phyloP scores from a whole-genome alignment of 2,797 vertebrate species.

The Brotula barbata region DNA sequence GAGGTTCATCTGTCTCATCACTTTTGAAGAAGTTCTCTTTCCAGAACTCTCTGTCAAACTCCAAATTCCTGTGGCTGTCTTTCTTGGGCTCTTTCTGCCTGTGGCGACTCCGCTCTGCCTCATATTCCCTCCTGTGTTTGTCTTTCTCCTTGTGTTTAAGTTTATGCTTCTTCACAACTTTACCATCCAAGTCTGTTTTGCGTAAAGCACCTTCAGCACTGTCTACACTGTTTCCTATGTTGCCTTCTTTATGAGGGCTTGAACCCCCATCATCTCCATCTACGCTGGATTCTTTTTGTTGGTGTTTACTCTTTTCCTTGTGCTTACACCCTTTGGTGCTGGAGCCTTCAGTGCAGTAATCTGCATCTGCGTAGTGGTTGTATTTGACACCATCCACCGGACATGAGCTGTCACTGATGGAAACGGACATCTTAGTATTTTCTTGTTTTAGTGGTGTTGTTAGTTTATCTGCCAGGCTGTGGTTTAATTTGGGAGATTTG shows the following conservation, averaged over 20 bases:
- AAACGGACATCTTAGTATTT: slow-evolving; percentile 89
- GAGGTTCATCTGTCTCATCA: slow-evolving; percentile 89
- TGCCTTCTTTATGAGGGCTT: slow-evolving; percentile 88
- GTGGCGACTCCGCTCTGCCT: slow-evolving; percentile 89
- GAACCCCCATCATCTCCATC: slow-evolving; percentile 88
- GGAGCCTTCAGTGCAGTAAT: slow-evolving; percentile 91
- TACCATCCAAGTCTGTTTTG: slow-evolving; percentile 92
- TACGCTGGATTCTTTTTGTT: slow-evolving; percentile 86
- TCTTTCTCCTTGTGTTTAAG: slow-evolving; percentile 97
- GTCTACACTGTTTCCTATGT: slow-evolving; percentile 84
- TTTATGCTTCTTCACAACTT: slow-evolving; percentile 97
- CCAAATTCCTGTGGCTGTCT: slow-evolving; percentile 90
- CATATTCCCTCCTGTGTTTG: slow-evolving; percentile 90
- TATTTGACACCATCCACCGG: slow-evolving; percentile 85
- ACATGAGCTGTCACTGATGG: slow-evolving; percentile 85
- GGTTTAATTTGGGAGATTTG: slow-evolving; percentile 93
- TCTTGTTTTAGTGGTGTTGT: slow-evolving; percentile 89
- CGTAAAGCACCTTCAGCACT: slow-evolving; percentile 85
- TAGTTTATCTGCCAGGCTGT: slow-evolving; percentile 92
- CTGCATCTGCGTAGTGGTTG: slow-evolving; percentile 89
- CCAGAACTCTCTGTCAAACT: slow-evolving; percentile 99
- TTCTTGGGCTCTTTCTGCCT: slow-evolving; percentile 87
- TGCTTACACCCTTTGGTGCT: slow-evolving; percentile 94
- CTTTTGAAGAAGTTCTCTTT: slow-evolving; percentile 99
- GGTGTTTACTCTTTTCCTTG: slow-evolving; percentile 97